Percentiles rank a stretch among this genome's conserved stretches.
Evolutionary conservation across 92 coral and sea anemone genomes (phyloP).

Genomic region (Muricea muricata): DNA sequence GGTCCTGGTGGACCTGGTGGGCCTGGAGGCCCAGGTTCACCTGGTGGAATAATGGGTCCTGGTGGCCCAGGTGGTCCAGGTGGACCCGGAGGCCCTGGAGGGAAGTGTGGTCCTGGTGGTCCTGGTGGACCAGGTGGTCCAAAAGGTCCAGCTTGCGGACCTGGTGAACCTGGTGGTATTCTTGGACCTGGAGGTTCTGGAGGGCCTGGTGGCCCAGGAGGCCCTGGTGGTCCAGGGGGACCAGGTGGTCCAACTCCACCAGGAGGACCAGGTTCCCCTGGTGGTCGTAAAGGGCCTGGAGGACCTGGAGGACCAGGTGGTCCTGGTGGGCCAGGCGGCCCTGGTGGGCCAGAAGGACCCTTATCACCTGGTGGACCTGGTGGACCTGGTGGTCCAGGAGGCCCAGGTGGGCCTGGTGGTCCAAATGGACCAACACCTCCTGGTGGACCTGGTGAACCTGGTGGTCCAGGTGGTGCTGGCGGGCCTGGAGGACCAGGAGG

Average conservation of each 20-base stretch:
- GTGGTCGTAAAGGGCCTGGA: slow-evolving; percentile 21
- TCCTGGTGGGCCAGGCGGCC: slow-evolving; percentile 1
- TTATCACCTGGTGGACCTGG: slow-evolving; percentile 45
- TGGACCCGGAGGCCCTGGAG: slow-evolving; percentile 61
- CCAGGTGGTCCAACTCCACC: slow-evolving; percentile 8
- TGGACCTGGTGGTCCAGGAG: slow-evolving; percentile 75
- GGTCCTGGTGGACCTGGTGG: slow-evolving; percentile 31
- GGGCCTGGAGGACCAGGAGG: slow-evolving; percentile 48
- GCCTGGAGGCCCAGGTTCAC: slow-evolving; percentile 52
- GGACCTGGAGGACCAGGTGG: slow-evolving; percentile 31
- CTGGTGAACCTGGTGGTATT: slow-evolving; percentile 76
- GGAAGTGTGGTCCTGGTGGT: slow-evolving; percentile 77
- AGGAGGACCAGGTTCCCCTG: slow-evolving; percentile 23
- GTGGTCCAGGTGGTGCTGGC: slow-evolving; percentile 54
- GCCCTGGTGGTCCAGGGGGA: slow-evolving; percentile 27
- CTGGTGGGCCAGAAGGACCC: slow-evolving; percentile 39
- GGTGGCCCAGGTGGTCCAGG: slow-evolving; percentile 42
- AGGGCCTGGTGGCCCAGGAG: slow-evolving; percentile 62
- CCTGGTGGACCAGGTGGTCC: slow-evolving; percentile 73
- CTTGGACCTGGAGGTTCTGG: slow-evolving; percentile 80
- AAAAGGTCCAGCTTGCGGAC: slow-evolving; percentile 54
- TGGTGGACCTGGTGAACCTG: slow-evolving; percentile 19
- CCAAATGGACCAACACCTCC: slow-evolving; percentile 48
- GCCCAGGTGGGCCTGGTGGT: slow-evolving; percentile 57
- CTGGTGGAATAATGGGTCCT: slow-evolving; percentile 55